Percentiles rank a stretch among this genome's conserved stretches.
phyloP scores from a whole-genome alignment of 2,797 vertebrate genomes.

The Sebastes trivittatus region DNA sequence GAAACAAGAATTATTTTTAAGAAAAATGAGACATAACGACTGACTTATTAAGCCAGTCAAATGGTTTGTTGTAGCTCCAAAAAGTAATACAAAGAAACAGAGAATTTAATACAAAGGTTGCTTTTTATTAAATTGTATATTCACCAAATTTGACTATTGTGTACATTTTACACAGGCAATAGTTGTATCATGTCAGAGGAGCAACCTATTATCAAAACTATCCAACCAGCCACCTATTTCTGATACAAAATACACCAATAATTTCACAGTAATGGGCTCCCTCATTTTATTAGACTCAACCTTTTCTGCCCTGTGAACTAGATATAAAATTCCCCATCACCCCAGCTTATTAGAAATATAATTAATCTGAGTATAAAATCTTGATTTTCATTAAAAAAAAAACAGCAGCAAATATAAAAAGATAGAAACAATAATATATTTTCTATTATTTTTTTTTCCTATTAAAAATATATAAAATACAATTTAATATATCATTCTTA shows the following conservation, averaged over 20 bases:
- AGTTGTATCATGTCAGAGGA: not conserved
- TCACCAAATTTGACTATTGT: not conserved
- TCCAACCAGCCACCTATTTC: not conserved
- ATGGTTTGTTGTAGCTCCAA: not conserved
- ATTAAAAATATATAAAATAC: slow-evolving; percentile 60
- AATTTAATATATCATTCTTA: slow-evolving; percentile 35
- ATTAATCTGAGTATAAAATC: slow-evolving; percentile 21
- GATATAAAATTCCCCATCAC: not conserved
- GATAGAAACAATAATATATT: slow-evolving; percentile 38
- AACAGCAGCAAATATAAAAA: slow-evolving; percentile 49
- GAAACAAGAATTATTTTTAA: not conserved
- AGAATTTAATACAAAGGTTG: slow-evolving; percentile 20
- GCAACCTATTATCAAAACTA: not conserved
- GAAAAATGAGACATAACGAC: not conserved
- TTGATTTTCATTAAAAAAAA: not conserved
- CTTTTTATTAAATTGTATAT: slow-evolving; percentile 57
- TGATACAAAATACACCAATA: slow-evolving; percentile 27
- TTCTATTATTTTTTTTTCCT: not conserved
- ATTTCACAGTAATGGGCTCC: slow-evolving; percentile 10
- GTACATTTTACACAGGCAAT: slow-evolving; percentile 37
- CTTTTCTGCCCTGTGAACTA: slow-evolving; percentile 3
- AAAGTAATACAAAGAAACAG: slow-evolving; percentile 29
- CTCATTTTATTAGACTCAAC: not conserved
- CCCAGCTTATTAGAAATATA: not conserved
- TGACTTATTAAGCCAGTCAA: not conserved